Percentiles rank a stretch among this genome's conserved stretches.
phyloP scores from a whole-genome alignment of 2,113 vertebrate genomes.

The Notothenia rossii region DNA sequence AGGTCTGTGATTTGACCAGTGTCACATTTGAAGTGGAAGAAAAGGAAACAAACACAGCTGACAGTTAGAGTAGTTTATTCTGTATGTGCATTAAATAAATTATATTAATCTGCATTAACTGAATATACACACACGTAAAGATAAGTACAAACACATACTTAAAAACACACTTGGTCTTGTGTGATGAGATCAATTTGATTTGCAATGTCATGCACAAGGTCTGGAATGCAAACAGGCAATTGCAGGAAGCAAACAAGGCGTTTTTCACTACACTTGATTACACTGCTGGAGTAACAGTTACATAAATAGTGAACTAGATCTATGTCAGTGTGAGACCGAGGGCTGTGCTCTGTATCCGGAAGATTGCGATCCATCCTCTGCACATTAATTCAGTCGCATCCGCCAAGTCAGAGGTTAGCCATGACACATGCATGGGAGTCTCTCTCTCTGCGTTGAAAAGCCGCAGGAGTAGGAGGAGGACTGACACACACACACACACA shows the following conservation, averaged over 20 bases:
- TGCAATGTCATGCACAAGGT: constrained; percentile 66
- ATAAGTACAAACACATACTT: constrained; percentile 60
- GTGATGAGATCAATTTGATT: constrained; percentile 27
- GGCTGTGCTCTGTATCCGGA: constrained; percentile 37
- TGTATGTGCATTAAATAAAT: constrained; percentile 69
- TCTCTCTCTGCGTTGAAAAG: constrained; percentile 23
- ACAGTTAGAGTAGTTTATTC: constrained; percentile 75
- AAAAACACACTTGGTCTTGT: constrained; percentile 49
- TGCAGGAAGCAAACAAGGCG: constrained; percentile 59
- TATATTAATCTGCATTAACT: constrained; percentile 59
- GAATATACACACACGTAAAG: constrained; percentile 40
- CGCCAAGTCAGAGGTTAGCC: constrained; percentile 57
- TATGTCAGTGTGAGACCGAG: constrained; percentile 63
- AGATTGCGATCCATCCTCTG: constrained; percentile 44
- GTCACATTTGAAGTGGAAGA: neutral
- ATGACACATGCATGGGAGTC: constrained; percentile 69
- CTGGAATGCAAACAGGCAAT: constrained; percentile 65
- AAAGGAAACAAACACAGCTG: constrained; percentile 10
- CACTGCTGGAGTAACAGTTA: constrained; percentile 72
- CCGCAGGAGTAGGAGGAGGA: constrained; percentile 44
- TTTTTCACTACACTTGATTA: constrained; percentile 65
- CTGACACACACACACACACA: neutral
- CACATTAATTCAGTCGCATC: constrained; percentile 55
- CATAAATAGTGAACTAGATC: constrained; percentile 73
- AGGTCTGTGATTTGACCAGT: neutral